Conservation (phyloP, 2,113 vertebrate species). For the Todiramphus chloris region DNA sequence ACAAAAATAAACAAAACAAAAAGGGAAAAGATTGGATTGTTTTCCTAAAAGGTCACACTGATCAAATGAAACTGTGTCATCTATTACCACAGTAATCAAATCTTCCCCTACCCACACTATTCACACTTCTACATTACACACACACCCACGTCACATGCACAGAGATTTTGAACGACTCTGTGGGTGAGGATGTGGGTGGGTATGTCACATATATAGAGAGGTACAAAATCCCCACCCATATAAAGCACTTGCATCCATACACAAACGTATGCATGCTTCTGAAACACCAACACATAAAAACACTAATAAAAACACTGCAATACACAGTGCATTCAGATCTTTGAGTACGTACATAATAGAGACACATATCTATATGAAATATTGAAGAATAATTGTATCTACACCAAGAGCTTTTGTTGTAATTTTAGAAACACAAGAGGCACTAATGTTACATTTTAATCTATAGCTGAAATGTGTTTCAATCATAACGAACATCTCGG, state of each 20-base stretch:
- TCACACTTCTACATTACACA: conserved; percentile 64
- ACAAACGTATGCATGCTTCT: conserved; percentile 48
- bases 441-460: neutral
- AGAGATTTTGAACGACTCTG: conserved; percentile 55
- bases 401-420: neutral
- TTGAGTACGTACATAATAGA: neutral
- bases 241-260: conserved; percentile 38
- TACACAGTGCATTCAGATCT: neutral
- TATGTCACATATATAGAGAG: conserved; percentile 55
- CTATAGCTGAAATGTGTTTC: neutral
- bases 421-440: neutral
- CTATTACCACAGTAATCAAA: conserved; percentile 53
- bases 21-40: conserved; percentile 61
- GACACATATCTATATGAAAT: neutral
- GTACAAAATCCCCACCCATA: conserved; percentile 45
- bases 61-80: conserved; percentile 64
- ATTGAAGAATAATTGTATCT: neutral
- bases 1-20: conserved; percentile 71
- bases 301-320: conserved; percentile 11
- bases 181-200: conserved; percentile 60
- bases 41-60: conserved; percentile 55
- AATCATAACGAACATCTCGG: neutral
- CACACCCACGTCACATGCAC: conserved; percentile 67
- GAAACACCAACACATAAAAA: conserved; percentile 42
- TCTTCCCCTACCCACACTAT: conserved; percentile 47